Evolutionary conservation across 37 sponge, comb jelly and placozoan species (phyloP), one percentile per base, ranked within the genome.

Genomic region (Spongilla lacustris): DNA sequence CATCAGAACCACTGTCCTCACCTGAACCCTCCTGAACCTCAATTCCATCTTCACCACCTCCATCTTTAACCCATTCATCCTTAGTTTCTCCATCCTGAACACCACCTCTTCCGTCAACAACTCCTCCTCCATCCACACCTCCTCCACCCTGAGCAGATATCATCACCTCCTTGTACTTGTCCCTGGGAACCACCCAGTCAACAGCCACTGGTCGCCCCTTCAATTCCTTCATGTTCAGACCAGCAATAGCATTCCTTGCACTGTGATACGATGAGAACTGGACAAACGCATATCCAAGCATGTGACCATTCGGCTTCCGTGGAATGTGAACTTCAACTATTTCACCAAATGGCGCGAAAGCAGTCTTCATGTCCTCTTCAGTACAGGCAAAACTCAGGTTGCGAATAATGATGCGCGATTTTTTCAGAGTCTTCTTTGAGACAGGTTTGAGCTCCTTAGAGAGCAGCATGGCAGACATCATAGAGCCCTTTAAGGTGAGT

Each of bases 181-280:
- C 49, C 69, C 87, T 89, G 24, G 93, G 95, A 74, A 92, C 77
- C 5, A 89, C 92, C 97, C 94, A 94, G 66, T 96, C 97, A 13
- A 96, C 90, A 22, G 92, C 90, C 25, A 96, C 85, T 41, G 41
- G 68, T 10, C 96, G 76, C 19, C 92, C 95, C 84, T 86, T 92
- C 25, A 95, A 71, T 30, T 87, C 88, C 11, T n/a, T 80, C 24
- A 83, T 90, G 89, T 95, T 92, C 48, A 92, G 5, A 69, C 37
- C 76, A 8, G 81, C 76, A 70, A 96, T 24, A 2, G 96, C 96
- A 35, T 70, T 82, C 6, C 32, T 46, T 13, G 94, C 94, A 77
- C 82, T 75, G 68, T 94, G 85, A 30, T 89, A 91, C 13, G 96
- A 92, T 14, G 68, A 36, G 66, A 89, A 94, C 87, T 94, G 95